Evolutionary conservation across 30 jellyfish, hydroid and myxozoan species (phyloP), one percentile per base, ranked within the genome.

Genomic region (Aurelia sp.): DNA sequence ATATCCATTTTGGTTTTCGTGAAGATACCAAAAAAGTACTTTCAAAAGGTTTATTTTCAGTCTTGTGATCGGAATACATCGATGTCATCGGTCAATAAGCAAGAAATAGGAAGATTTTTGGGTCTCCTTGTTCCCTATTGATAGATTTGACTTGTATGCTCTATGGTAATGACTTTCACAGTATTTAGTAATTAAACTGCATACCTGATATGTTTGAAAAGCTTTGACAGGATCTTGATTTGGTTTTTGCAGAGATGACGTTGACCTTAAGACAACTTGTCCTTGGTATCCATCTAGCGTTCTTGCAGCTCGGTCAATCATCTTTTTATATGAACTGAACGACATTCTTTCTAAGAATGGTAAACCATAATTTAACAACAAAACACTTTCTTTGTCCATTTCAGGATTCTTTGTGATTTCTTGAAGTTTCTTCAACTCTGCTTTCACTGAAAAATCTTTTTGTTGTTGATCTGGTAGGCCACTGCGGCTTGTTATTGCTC

Each of bases 201-300:
- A 70, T 44, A 95, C 99, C 98, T 95, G 99, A 41, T 82, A 96
- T 0, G 72, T 87, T 30, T 80, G 78, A 65, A 95, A 95, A 40
- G 90, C 95, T 44, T 79, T 85, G 72, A 51, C 78, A 4, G 93
- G 90, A 19, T 81, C 90, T 17, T 21, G 23, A 13, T 57, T 71
- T 44, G 95, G 97, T 76, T 74, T 90, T 91, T 96, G 91, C 55
- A 77, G n/a, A 48, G 96, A 53, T 40, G 99, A 52, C 20, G 95
- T 95, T n/a, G 98, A 89, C 57, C 99, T 89, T 91, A 87, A 95
- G 4, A 95, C 87, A 55, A 96, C 77, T 68, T 90, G 94, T 11
- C 99, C 99, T 73, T 80, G 73, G 67, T 87, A 95, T 15, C 75
- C 86, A 9, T 78, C 89, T 57, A 95, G 48, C 4, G 89, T 79